Base-by-base conservation (phyloP, 2,888 invertebrate genomes). In the Thumatha senex region DNA sequence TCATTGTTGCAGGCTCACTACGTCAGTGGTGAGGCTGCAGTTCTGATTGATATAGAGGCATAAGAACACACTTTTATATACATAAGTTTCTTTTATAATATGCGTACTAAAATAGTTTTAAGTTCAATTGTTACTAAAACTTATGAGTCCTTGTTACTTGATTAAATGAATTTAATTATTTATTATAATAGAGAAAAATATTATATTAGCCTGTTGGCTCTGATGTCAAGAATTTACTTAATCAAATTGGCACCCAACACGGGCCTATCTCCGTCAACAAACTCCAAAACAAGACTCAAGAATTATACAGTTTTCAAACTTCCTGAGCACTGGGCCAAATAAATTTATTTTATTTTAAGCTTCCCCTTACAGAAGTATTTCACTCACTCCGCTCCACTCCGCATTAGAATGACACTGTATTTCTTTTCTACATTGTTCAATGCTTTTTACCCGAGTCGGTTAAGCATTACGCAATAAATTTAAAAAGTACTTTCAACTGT, bases 391-490 rank as follows among this genome's bases (percentile, higher is more conserved):
- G 69, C 75, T 76, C 76, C 14, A n/a, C n/a, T 24, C 18, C 2
- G 58, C 58, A 58, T 66, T 62, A 57, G 57, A 84, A 81, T 86
- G 86, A 86, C 86, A 79, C 77, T 72, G 70, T 72, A 73, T 80
- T 74, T 72, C 76, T 80, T 71, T 72, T 74, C 73, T 24, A 48
- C 72, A 74, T 77, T 71, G 73, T 78, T 77, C 76, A 67, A 71
- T 75, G 69, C 69, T 33, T 71, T 72, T 65, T 67, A 71, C 72
- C 65, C 66, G 72, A 75, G 76, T 78, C 76, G 80, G 76, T 80
- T 82, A 78, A 80, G 80, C 80, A 76, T 78, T 71, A 70, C 78
- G 80, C 82, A 71, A 88, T 88, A 89, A 88, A 89, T 89, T 84
- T 78, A 66, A 69, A 65, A 73, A 77, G 76, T 78, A 82, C 74